Evolutionary conservation across 2,113 vertebrate species (phyloP).

Genomic region (Chamaea fasciata): DNA sequence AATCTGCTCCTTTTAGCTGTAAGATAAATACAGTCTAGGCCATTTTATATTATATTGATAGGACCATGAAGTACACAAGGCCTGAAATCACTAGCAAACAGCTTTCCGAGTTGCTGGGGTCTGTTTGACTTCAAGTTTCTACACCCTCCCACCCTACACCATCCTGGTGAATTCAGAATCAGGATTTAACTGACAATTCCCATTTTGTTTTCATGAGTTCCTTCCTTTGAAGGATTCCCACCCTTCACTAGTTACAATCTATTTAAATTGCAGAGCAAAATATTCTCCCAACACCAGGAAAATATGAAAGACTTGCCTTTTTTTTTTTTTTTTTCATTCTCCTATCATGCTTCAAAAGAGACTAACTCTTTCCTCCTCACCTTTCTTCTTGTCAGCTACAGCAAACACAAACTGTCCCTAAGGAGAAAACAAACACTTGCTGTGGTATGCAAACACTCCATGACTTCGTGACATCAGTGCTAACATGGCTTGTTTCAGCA

Average conservation of each 20-base stretch:
- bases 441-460: constrained; percentile 27
- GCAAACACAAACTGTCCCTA: constrained; percentile 32
- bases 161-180: not conserved
- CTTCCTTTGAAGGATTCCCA: not conserved
- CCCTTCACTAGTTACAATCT: not conserved
- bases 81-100: not conserved
- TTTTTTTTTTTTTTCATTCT: not conserved
- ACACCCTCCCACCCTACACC: not conserved
- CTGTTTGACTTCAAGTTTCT: not conserved
- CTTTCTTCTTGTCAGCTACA: constrained; percentile 22
- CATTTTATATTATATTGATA: not conserved
- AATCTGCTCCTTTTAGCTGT: not conserved
- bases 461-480: not conserved
- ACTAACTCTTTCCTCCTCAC: not conserved
- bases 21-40: not conserved
- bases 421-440: constrained; percentile 45
- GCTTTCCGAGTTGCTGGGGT: not conserved
- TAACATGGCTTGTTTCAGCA: not conserved
- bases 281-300: not conserved
- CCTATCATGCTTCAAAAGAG: not conserved
- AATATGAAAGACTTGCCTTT: not conserved
- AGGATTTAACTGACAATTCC: not conserved
- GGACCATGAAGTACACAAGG: not conserved
- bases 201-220: not conserved
- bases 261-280: not conserved